Conservation (phyloP, 2,888 invertebrate species). For the Charanyca ferruginea region DNA sequence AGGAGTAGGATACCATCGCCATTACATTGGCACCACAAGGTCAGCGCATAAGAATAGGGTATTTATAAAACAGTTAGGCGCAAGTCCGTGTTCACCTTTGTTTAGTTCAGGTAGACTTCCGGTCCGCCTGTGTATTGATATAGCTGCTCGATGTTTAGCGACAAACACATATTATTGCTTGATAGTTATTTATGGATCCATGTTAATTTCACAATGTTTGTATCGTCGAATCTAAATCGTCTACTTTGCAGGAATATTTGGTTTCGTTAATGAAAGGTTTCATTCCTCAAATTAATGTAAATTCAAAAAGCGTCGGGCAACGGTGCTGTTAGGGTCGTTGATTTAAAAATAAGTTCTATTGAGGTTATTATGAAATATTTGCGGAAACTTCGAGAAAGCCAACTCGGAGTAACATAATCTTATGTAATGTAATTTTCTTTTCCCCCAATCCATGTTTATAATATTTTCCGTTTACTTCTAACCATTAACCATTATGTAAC, state of each 20-base stretch:
- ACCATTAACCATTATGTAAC: constrained; percentile 31
- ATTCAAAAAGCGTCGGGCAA: background rate
- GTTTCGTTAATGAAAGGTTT: background rate
- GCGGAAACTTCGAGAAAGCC: constrained; percentile 11
- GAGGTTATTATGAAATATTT: constrained; percentile 7
- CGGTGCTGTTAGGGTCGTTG: background rate
- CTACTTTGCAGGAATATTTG: constrained; percentile 9
- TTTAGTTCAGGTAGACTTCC: constrained; percentile 66
- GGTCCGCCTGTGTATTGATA: constrained; percentile 48
- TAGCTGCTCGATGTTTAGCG: constrained; percentile 33
- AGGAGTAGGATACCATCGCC: constrained; percentile 40
- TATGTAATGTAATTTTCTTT: constrained; percentile 41
- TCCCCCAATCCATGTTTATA: constrained; percentile 19
- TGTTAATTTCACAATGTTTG: constrained; percentile 31
- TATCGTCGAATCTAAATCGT: constrained; percentile 3
- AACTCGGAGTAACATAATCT: constrained; percentile 18
- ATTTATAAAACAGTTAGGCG: constrained; percentile 64
- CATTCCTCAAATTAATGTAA: background rate
- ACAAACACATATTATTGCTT: constrained; percentile 35
- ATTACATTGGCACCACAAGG: constrained; percentile 56
- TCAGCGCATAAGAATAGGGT: constrained; percentile 61
- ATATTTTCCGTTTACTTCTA: constrained; percentile 23
- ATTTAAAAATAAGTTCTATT: constrained; percentile 21
- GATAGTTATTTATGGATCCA: constrained; percentile 38
- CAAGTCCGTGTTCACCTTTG: constrained; percentile 56